These are phyloP conservation scores for Metallyticus violacea DNA, from an alignment of 2,888 invertebrate genomes.

Conservation along the genomic window DNA sequence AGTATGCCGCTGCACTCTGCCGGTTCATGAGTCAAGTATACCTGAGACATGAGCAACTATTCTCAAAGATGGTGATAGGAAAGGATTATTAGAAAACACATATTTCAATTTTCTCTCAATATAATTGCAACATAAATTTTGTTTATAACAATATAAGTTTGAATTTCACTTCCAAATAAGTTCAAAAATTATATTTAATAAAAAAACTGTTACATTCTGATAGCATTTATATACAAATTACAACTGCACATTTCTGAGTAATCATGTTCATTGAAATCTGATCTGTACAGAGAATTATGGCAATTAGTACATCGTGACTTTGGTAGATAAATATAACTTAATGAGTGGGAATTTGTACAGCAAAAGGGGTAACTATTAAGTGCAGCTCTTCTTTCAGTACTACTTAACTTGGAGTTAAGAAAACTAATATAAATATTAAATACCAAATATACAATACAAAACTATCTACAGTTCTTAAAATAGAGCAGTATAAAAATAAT, in stretches of 20 bases:
- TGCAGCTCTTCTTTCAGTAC: slow-evolving; percentile 2
- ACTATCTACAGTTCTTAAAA: slow-evolving; percentile 23
- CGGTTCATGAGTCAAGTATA: too few species aligned
- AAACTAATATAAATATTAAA: slow-evolving; percentile 28
- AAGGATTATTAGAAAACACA: background rate
- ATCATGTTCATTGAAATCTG: slow-evolving; percentile 1
- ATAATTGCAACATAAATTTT: background rate
- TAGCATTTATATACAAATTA: slow-evolving; percentile 13
- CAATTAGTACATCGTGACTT: slow-evolving; percentile 27
- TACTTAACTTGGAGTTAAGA: slow-evolving; percentile 3
- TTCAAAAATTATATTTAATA: background rate
- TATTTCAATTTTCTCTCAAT: background rate
- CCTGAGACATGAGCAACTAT: too few species aligned
- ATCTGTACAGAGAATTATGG: slow-evolving; percentile 20
- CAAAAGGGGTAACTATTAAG: slow-evolving; percentile 31
- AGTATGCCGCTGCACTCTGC: too few species aligned
- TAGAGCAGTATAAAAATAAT: slow-evolving; percentile 7
- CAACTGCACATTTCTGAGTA: slow-evolving; percentile 3
- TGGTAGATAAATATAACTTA: slow-evolving; percentile 30
- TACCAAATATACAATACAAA: slow-evolving; percentile 26
- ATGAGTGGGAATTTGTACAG: slow-evolving; percentile 29
- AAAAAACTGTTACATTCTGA: background rate
- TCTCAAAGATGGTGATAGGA: background rate
- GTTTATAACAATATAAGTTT: background rate
- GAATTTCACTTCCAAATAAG: background rate